Evolutionary conservation across 1,140 invertebrate species (phyloP).

Genomic region (Prorops nasuta): DNA sequence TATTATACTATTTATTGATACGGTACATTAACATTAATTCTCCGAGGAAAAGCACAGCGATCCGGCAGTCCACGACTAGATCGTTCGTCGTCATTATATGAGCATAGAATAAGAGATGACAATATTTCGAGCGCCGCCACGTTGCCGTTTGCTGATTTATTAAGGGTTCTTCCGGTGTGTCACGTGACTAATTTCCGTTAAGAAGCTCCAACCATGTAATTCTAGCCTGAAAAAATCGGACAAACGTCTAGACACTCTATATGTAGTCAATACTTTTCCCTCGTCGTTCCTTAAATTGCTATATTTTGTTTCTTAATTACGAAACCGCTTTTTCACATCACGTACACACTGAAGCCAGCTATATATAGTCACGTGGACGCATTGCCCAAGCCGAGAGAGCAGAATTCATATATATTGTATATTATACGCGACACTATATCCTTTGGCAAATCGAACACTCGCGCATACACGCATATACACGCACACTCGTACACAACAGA

Average conservation of each 20-base stretch:
- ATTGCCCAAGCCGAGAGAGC: constrained; percentile 32
- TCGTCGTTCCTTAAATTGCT: too few relatives aligned
- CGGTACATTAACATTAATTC: not conserved
- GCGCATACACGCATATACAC: constrained; percentile 12
- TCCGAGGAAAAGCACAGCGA: too few relatives aligned
- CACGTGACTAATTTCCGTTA: too few relatives aligned
- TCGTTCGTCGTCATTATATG: not conserved
- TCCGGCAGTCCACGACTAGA: not conserved
- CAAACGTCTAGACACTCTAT: too few relatives aligned
- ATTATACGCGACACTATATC: constrained; percentile 14
- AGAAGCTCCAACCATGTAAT: too few relatives aligned
- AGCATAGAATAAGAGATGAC: constrained; percentile 46
- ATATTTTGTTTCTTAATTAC: not conserved
- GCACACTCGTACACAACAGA: constrained; percentile 15
- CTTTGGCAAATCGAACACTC: too few relatives aligned
- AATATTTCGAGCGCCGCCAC: constrained; percentile 48
- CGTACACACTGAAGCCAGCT: constrained; percentile 22
- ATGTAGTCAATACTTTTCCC: too few relatives aligned
- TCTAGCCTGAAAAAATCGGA: too few relatives aligned
- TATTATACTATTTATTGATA: constrained; percentile 24
- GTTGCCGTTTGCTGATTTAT: constrained; percentile 19
- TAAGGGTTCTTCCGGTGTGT: constrained; percentile 23
- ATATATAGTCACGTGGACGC: constrained; percentile 23
- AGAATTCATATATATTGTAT: constrained; percentile 23
- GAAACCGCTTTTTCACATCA: not conserved